Percentiles rank a stretch among this genome's conserved stretches.
Evolutionary conservation across 2,113 vertebrate genomes (phyloP).

Genomic region (Trematocara stigmaticum): DNA sequence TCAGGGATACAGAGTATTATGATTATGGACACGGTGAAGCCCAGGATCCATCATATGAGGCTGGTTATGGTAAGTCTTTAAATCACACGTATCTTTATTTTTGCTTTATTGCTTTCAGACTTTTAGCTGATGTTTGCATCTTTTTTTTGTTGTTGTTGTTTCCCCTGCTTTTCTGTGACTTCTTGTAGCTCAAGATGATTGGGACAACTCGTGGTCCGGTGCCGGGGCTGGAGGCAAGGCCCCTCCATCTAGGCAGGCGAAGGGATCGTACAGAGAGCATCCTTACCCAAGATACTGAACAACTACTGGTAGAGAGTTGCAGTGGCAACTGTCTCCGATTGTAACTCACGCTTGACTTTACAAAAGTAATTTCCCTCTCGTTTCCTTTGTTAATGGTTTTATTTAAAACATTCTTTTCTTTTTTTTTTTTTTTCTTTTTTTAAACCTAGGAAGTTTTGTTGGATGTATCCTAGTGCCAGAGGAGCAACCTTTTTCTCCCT

Average conservation of each 20-base stretch:
- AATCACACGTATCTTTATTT: neutral
- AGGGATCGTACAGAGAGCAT: slow-evolving; percentile 88
- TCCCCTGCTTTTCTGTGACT: neutral
- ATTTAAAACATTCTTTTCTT: slow-evolving; percentile 33
- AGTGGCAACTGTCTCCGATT: slow-evolving; percentile 84
- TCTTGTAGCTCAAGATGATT: slow-evolving; percentile 86
- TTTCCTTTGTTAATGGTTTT: slow-evolving; percentile 35
- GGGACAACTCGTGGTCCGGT: slow-evolving; percentile 84
- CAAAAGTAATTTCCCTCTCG: slow-evolving; percentile 92
- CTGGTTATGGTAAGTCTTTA: slow-evolving; percentile 82
- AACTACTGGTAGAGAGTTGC: slow-evolving; percentile 78
- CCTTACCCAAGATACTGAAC: slow-evolving; percentile 89
- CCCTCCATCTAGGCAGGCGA: slow-evolving; percentile 77
- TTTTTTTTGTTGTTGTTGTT: neutral
- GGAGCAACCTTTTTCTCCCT: slow-evolving; percentile 4
- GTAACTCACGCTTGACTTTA: slow-evolving; percentile 88
- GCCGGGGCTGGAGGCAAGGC: slow-evolving; percentile 77
- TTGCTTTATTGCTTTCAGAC: neutral
- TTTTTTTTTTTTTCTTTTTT: slow-evolving; percentile 31
- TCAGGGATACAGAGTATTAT: slow-evolving; percentile 95
- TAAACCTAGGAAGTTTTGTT: slow-evolving; percentile 40
- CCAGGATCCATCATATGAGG: slow-evolving; percentile 84
- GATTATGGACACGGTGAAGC: slow-evolving; percentile 96
- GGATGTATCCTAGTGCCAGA: slow-evolving; percentile 36
- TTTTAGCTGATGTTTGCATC: neutral